Evolutionary conservation across 2,797 vertebrate genomes (phyloP), one percentile per base, ranked within the genome.

Genomic region (Diglossa cyanea): DNA sequence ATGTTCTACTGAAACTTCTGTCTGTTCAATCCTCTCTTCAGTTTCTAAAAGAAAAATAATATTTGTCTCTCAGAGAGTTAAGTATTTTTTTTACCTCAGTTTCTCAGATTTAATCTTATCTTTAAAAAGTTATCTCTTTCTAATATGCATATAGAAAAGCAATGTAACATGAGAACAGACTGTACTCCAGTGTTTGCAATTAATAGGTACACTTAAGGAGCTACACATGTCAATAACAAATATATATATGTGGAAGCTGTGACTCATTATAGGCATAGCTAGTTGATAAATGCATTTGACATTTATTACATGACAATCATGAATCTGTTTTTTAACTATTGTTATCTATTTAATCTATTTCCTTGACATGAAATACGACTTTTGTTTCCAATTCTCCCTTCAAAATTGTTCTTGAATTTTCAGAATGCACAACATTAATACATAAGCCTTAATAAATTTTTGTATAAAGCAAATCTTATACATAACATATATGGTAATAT

Each of bases 381-480:
- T 13, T 30, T 76, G 79, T 70, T 75, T n/a, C 24, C 6, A 54
- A 3, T 67, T 72, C 33, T 75, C 25, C 40, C 24, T 85, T 89
- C 21, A 68, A 45, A 93, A 53, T 74, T 85, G 23, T 50, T 87
- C 42, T 79, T 91, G 39, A 93, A 79, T 79, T 86, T 70, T 88
- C 48, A 80, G 35, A 94, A 51, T 87, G 65, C 54, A 55, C 88
- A 88, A 66, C 21, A 72, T 86, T 75, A 58, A 91, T 80, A 85
- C 8, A 74, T 74, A 78, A 55, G 74, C 86, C 88, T 85, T 88
- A 91, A 95, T 86, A 87, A 86, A 51, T 76, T 85, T 95, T 94
- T 91, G 0, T 85, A 71, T 72, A 35, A 83, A 71, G 31, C 17
- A 58, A 40, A 74, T 42, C 48, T 85, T 67, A 63, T n/a, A 79